Base-by-base conservation (phyloP, 2,113 vertebrate species). In the Xerus inauris region DNA sequence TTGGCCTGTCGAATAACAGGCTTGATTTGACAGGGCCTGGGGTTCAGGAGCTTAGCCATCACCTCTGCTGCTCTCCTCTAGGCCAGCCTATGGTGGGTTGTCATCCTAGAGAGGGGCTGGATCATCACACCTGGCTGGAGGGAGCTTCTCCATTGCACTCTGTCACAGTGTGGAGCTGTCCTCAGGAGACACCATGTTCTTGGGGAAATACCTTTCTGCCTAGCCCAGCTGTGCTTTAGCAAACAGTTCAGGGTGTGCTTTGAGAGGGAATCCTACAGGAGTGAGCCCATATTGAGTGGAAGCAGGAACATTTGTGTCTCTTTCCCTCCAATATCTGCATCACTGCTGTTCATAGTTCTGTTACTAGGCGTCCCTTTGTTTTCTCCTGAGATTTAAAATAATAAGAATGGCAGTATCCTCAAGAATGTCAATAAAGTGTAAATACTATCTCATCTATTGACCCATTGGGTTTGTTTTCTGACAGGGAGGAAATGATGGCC, bases 1-100 rank as follows among this genome's bases (percentile, higher is more conserved):
- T 62, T 54, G 80, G 51, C 75, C 76, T 5, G 9, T 93, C 83
- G 93, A 97, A 94, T 87, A 95, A 83, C 51, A 59, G 90, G 38
- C 38, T 73, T 75, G 22, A 42, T 5, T 12, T 92, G 82, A 40
- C 90, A 72, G 47, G 11, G 22, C 6, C 6, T 1, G 8, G 35
- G 35, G 49, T 17, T 42, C 14, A 69, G n/a, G 35, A 38, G 45
- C 20, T 42, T 12, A 69, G 32, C 6, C 14, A 8, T 13, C 16
- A 3, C 6, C 42, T 30, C 45, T 51, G 30, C 4, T 10, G 3
- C 2, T 20, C 12, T 35, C 24, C 10, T 3, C 20, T 1, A 4
- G 0, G 0, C 1, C 0, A 51, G 22, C 12, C 67, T 40, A 1
- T 10, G 45, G 16, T 0, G 14, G 4, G 1, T 14, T 45, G 9